Evolutionary conservation across 2,113 vertebrate species (phyloP).

Genomic region (Cyprinodon brontotheroides): DNA sequence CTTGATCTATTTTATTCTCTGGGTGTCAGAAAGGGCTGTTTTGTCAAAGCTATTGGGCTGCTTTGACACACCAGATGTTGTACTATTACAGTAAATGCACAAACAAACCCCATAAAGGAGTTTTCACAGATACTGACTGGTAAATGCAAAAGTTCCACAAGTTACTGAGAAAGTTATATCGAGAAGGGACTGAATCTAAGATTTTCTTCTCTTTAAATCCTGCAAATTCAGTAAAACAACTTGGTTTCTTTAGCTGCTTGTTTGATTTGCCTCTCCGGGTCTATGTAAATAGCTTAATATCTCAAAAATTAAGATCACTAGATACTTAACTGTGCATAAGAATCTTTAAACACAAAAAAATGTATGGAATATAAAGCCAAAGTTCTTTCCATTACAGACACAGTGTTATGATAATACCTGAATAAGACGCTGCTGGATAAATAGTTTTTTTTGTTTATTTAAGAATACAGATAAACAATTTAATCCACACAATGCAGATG

Average conservation of each 20-base stretch:
- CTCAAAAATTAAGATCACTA: no score
- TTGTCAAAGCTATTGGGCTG: slow-evolving; percentile 1
- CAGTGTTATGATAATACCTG: no score
- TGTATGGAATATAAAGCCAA: no score
- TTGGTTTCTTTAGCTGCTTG: background rate
- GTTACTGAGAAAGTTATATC: background rate
- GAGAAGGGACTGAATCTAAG: background rate
- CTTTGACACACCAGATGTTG: background rate
- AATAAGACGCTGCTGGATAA: no score
- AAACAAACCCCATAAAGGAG: background rate
- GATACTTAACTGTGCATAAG: no score
- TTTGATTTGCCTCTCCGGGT: no score
- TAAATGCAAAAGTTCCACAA: background rate
- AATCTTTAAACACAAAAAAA: no score
- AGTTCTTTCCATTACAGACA: no score
- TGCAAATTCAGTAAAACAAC: background rate
- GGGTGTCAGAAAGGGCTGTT: background rate
- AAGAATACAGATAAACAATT: no score
- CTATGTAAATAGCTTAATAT: no score
- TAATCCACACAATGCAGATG: no score
- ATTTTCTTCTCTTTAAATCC: background rate
- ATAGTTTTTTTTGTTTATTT: no score
- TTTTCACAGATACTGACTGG: background rate
- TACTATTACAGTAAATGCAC: background rate
- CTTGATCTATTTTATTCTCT: background rate